Evolutionary conservation across 2,888 invertebrate species (phyloP).

Genomic region (Chorisops tibialis): DNA sequence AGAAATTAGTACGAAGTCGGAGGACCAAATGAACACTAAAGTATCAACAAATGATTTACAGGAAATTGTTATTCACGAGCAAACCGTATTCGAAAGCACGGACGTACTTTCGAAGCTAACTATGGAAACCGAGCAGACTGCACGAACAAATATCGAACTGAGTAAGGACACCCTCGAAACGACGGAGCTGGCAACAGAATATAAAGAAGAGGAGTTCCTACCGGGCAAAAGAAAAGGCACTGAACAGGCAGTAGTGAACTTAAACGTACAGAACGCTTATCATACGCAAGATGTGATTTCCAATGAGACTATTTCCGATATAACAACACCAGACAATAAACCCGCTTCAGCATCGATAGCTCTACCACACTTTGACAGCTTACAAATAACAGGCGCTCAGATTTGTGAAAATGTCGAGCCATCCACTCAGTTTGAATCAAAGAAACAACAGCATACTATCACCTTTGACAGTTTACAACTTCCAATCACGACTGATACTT

Average conservation of each 20-base stretch:
- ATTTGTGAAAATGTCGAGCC: slow-evolving; percentile 2
- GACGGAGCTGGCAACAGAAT: not conserved
- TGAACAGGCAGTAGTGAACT: slow-evolving; percentile 1
- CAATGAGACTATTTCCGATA: not conserved
- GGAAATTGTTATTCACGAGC: slow-evolving; percentile 44
- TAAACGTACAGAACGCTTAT: slow-evolving; percentile 1
- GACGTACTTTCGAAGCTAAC: not conserved
- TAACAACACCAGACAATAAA: not conserved
- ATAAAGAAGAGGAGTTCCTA: slow-evolving; percentile 1
- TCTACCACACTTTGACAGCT: not conserved
- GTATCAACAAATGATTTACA: slow-evolving; percentile 37
- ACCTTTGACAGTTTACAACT: slow-evolving; percentile 6
- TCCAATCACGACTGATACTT: slow-evolving; percentile 8
- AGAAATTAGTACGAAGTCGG: slow-evolving; percentile 47
- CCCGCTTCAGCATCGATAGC: not conserved
- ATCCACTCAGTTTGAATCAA: not conserved
- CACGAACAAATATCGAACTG: not conserved
- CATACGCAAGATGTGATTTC: not conserved
- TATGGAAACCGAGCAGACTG: slow-evolving; percentile 1
- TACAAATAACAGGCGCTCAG: slow-evolving; percentile 1
- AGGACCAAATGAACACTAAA: slow-evolving; percentile 48
- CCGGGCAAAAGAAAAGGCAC: not conserved
- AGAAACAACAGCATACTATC: slow-evolving; percentile 6
- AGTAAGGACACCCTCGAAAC: not conserved
- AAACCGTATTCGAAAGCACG: slow-evolving; percentile 1